phyloP scores from a whole-genome alignment of 2,888 invertebrate genomes.

The Cylindroiulus punctatus region DNA sequence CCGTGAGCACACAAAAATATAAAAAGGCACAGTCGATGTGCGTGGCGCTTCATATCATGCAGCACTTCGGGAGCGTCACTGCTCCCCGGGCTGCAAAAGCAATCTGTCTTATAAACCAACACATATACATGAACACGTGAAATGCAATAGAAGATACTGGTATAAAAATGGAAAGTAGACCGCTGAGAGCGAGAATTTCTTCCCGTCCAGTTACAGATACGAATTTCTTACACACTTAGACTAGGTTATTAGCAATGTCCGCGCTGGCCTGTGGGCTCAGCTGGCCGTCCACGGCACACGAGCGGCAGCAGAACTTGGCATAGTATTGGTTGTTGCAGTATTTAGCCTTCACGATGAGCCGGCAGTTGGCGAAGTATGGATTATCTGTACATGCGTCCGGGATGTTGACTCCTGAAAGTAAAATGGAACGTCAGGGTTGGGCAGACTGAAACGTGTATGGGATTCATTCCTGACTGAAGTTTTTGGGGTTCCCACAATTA shows the following conservation, averaged over 20 bases:
- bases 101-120: slow-evolving; percentile 11
- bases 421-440: slow-evolving; percentile 53
- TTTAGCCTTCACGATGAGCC: slow-evolving; percentile 82
- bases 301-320: slow-evolving; percentile 88
- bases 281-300: slow-evolving; percentile 88
- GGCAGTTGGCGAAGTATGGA: slow-evolving; percentile 88
- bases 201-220: background rate
- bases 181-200: background rate
- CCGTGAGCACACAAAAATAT: background rate
- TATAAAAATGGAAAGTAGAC: slow-evolving; percentile 24
- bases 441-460: background rate
- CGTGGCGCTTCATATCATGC: background rate
- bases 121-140: slow-evolving; percentile 38
- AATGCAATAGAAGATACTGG: slow-evolving; percentile 30
- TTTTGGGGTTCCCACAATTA: too few species aligned
- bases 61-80: background rate
- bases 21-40: background rate
- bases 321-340: slow-evolving; percentile 85
- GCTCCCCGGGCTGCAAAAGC: slow-evolving; percentile 13
- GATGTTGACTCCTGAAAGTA: slow-evolving; percentile 75
- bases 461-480: too few species aligned
- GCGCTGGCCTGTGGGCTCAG: slow-evolving; percentile 65
- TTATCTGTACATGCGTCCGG: slow-evolving; percentile 87
- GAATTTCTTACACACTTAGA: slow-evolving; percentile 48
- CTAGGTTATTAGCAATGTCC: slow-evolving; percentile 53